Percentiles rank a stretch among this genome's conserved stretches.
Conservation (phyloP, 2,797 vertebrate genomes). For the Caiman crocodilus region DNA sequence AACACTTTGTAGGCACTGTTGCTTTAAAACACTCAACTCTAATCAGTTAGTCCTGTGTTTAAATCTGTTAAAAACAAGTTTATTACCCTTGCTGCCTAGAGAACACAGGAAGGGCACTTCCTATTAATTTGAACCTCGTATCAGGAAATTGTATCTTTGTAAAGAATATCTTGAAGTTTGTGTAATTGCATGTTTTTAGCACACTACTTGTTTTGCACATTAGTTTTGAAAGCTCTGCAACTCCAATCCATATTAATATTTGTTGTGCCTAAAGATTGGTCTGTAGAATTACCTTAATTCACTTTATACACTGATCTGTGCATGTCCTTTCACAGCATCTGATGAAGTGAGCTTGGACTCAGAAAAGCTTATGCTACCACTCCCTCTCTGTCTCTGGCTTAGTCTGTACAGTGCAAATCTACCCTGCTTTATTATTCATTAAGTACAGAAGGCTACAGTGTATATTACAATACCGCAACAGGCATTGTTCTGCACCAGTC, state of each 20-base stretch:
- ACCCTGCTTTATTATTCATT: too few relatives aligned
- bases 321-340: too few relatives aligned
- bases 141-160: slow-evolving; percentile 59
- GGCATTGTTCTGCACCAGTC: neutral
- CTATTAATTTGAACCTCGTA: slow-evolving; percentile 62
- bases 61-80: slow-evolving; percentile 42
- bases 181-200: slow-evolving; percentile 64
- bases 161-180: slow-evolving; percentile 52
- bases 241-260: neutral
- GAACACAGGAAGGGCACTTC: slow-evolving; percentile 69
- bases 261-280: neutral
- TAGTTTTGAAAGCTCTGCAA: slow-evolving; percentile 24
- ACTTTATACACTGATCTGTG: too few relatives aligned
- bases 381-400: too few relatives aligned
- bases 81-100: slow-evolving; percentile 37
- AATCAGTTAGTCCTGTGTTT: neutral
- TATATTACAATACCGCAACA: neutral
- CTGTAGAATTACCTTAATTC: neutral
- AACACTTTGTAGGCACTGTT: neutral
- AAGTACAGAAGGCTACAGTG: too few relatives aligned
- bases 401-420: too few relatives aligned
- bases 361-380: too few relatives aligned
- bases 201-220: neutral
- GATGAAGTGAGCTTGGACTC: too few relatives aligned
- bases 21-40: neutral